Percentiles rank a stretch among this genome's conserved stretches.
Evolutionary conservation across 2,888 invertebrate species (phyloP).

Genomic region (Drosophila emarginata): DNA sequence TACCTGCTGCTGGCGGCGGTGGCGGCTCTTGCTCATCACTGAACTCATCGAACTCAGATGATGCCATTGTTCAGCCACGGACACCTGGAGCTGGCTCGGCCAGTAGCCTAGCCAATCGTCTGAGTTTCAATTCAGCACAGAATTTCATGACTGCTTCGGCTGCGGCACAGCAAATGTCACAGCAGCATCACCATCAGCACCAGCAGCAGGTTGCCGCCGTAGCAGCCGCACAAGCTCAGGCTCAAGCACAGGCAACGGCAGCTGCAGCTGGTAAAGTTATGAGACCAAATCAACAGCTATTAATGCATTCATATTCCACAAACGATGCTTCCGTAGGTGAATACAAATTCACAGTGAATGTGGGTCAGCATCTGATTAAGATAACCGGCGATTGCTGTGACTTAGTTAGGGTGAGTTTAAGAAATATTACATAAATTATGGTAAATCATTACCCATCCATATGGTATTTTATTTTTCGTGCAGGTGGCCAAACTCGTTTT

Average conservation of each 20-base stretch:
- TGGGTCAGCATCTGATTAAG: constrained; percentile 92
- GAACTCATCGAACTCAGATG: constrained; percentile 88
- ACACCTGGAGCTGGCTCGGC: constrained; percentile 60
- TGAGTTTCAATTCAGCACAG: constrained; percentile 81
- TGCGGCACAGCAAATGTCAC: constrained; percentile 73
- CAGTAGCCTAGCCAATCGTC: constrained; percentile 78
- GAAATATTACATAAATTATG: neutral
- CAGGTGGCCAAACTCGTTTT: constrained; percentile 93
- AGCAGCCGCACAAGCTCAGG: constrained; percentile 54
- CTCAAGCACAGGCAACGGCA: constrained; percentile 65
- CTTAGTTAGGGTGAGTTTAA: constrained; percentile 88
- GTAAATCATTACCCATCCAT: neutral
- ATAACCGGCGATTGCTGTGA: constrained; percentile 93
- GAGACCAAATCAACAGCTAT: constrained; percentile 81
- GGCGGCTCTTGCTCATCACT: constrained; percentile 89
- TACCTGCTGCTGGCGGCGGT: constrained; percentile 83
- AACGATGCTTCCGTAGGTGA: constrained; percentile 93
- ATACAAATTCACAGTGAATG: constrained; percentile 93
- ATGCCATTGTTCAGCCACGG: constrained; percentile 77
- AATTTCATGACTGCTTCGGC: constrained; percentile 80
- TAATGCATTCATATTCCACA: constrained; percentile 91
- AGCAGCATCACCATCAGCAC: constrained; percentile 57
- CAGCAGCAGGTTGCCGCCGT: constrained; percentile 52
- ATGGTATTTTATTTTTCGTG: neutral
- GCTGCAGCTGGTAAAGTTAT: constrained; percentile 81